A percentile compares a stretch with the other conserved stretches of the same genome.
Conservation (phyloP, 2,888 invertebrate species). For the Drosophila nigricruria region DNA sequence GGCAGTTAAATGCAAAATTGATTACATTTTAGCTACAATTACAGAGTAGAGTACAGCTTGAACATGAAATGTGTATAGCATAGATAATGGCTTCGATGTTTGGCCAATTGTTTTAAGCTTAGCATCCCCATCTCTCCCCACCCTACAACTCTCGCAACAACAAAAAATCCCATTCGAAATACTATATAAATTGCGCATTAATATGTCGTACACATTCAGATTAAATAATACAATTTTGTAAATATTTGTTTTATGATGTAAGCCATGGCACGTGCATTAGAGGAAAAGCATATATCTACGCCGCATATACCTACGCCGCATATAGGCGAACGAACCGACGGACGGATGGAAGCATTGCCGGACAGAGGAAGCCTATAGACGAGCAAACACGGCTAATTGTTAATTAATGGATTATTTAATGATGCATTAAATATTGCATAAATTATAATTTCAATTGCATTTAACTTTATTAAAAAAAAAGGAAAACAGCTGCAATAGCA, state of each 20-base stretch:
- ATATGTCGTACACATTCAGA: constrained; percentile 31
- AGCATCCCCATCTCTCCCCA: background rate
- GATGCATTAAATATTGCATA: constrained; percentile 73
- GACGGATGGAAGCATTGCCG: constrained; percentile 1
- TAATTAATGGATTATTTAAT: constrained; percentile 77
- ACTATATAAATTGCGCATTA: constrained; percentile 29
- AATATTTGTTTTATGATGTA: constrained; percentile 69
- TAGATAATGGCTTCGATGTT: constrained; percentile 47
- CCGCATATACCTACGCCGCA: background rate
- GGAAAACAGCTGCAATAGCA: constrained; percentile 36
- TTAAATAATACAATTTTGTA: constrained; percentile 56
- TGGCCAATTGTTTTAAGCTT: constrained; percentile 49
- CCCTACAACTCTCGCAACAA: background rate
- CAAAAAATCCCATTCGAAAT: constrained; percentile 14
- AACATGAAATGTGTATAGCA: constrained; percentile 62
- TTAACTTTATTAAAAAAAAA: constrained; percentile 42
- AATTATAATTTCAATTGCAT: constrained; percentile 67
- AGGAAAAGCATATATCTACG: constrained; percentile 23
- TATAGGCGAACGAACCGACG: background rate
- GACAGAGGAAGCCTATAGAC: constrained; percentile 5
- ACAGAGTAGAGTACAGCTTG: constrained; percentile 36
- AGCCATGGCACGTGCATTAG: constrained; percentile 43
- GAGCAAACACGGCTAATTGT: constrained; percentile 61
- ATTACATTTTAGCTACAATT: constrained; percentile 45
- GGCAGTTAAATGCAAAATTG: constrained; percentile 56